Percentiles rank a stretch among this genome's conserved stretches.
These are phyloP conservation scores for Hylyphantes graminicola DNA, from an alignment of 1,140 invertebrate genomes.

Conservation along the genomic window DNA sequence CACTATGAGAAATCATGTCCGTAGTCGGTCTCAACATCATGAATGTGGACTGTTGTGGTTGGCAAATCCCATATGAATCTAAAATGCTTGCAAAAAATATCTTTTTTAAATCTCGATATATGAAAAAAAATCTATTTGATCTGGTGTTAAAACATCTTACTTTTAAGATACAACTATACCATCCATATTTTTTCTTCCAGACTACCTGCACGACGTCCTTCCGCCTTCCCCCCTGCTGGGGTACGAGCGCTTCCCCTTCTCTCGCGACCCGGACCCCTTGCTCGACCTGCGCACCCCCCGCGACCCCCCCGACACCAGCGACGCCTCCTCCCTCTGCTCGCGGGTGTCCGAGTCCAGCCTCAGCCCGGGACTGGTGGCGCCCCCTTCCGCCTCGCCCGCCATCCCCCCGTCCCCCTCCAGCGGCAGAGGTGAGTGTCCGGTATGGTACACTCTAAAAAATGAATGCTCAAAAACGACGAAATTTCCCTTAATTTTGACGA, in stretches of 20 bases:
- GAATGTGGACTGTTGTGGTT: too few species aligned
- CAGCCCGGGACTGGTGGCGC: slow-evolving; percentile 35
- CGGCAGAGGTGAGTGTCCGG: neutral
- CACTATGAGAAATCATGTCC: too few species aligned
- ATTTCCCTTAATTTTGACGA: too few species aligned
- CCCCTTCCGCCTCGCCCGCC: slow-evolving; percentile 9
- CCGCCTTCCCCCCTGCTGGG: slow-evolving; percentile 11
- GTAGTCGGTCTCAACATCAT: too few species aligned
- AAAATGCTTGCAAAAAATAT: too few species aligned
- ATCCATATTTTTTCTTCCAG: neutral
- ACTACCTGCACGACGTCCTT: slow-evolving; percentile 49
- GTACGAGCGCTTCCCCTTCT: slow-evolving; percentile 35
- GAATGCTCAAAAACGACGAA: too few species aligned
- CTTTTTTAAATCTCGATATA: too few species aligned
- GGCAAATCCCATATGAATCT: too few species aligned
- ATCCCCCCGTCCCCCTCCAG: slow-evolving; percentile 13
- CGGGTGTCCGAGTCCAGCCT: slow-evolving; percentile 54
- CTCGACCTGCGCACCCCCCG: slow-evolving; percentile 38
- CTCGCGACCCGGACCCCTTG: slow-evolving; percentile 35
- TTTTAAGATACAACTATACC: too few species aligned
- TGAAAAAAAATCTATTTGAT: too few species aligned
- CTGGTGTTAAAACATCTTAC: too few species aligned
- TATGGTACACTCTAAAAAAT: neutral
- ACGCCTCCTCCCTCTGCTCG: slow-evolving; percentile 45
- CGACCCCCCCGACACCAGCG: slow-evolving; percentile 28